These are phyloP conservation scores for Aerospiza tachiro DNA, from an alignment of 2,797 vertebrate genomes.

Conservation along the genomic window DNA sequence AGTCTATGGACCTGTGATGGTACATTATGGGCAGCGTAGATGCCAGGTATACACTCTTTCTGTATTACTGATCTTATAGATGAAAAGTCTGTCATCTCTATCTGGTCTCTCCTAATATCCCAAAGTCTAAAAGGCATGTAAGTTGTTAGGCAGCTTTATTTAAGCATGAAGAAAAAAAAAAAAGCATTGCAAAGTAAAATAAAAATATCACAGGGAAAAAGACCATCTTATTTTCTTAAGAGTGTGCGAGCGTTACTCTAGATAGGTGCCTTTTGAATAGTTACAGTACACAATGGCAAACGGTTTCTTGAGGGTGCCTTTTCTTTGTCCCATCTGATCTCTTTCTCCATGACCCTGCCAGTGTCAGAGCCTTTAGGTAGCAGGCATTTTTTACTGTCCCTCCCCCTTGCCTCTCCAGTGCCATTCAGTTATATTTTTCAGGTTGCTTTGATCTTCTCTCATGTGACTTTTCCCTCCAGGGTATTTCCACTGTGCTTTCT, in stretches of 20 bases:
- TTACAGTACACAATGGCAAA: background rate
- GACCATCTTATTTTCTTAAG: background rate
- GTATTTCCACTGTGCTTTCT: slow-evolving; percentile 29
- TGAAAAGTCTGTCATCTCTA: background rate
- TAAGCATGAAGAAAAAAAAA: background rate
- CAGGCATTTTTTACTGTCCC: background rate
- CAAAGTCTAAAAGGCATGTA: background rate
- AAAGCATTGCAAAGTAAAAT: background rate
- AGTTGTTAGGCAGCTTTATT: background rate
- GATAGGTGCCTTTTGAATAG: background rate
- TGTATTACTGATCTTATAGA: background rate
- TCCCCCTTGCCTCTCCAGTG: background rate
- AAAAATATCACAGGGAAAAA: background rate
- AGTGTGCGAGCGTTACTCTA: background rate
- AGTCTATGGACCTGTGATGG: background rate
- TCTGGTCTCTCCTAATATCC: background rate
- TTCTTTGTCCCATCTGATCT: background rate
- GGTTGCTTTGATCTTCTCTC: slow-evolving; percentile 36
- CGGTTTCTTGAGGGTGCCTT: background rate
- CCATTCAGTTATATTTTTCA: background rate
- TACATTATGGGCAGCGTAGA: background rate
- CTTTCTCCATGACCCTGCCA: background rate
- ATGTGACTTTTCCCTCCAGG: slow-evolving; percentile 27
- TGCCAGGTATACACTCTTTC: background rate
- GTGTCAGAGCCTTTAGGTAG: background rate